Conservation (phyloP, 2,888 invertebrate genomes). For the Drosophila bunnanda region DNA sequence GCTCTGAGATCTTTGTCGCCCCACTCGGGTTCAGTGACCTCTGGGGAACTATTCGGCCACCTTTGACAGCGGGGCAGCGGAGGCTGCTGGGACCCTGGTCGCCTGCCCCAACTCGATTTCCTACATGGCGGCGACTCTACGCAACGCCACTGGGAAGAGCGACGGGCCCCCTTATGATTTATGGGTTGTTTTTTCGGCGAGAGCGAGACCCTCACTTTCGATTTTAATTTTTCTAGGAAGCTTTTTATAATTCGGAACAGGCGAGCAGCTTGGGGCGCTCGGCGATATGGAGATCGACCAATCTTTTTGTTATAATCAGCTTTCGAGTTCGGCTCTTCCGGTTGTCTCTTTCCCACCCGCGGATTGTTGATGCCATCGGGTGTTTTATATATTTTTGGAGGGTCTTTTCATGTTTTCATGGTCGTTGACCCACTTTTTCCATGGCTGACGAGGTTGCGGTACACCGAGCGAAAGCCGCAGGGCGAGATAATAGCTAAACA, state of each 20-base stretch:
- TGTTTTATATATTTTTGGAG: slow-evolving; percentile 28
- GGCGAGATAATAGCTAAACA: no score
- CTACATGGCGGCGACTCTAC: slow-evolving; percentile 53
- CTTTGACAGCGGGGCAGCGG: slow-evolving; percentile 29
- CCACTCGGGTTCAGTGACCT: slow-evolving; percentile 26
- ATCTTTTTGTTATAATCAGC: slow-evolving; percentile 40
- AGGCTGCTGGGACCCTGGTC: slow-evolving; percentile 64
- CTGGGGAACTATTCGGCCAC: slow-evolving; percentile 13
- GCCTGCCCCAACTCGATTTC: slow-evolving; percentile 60
- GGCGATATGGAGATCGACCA: slow-evolving; percentile 36
- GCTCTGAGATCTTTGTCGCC: slow-evolving; percentile 20
- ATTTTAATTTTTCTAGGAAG: slow-evolving; percentile 76
- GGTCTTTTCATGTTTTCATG: slow-evolving; percentile 31
- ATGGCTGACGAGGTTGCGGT: background rate
- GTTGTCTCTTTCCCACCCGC: slow-evolving; percentile 52
- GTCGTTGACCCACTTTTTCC: slow-evolving; percentile 62
- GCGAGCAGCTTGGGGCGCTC: slow-evolving; percentile 60
- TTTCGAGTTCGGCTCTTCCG: slow-evolving; percentile 23
- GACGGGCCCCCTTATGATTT: slow-evolving; percentile 67
- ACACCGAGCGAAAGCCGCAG: slow-evolving; percentile 16
- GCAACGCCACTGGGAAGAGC: background rate
- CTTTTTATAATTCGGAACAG: slow-evolving; percentile 75
- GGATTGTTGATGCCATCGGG: slow-evolving; percentile 3
- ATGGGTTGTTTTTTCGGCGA: slow-evolving; percentile 40
- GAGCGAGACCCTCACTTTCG: slow-evolving; percentile 65